phyloP scores from a whole-genome alignment of 2,888 invertebrate genomes.

The Pristionchus fissidentatus region DNA sequence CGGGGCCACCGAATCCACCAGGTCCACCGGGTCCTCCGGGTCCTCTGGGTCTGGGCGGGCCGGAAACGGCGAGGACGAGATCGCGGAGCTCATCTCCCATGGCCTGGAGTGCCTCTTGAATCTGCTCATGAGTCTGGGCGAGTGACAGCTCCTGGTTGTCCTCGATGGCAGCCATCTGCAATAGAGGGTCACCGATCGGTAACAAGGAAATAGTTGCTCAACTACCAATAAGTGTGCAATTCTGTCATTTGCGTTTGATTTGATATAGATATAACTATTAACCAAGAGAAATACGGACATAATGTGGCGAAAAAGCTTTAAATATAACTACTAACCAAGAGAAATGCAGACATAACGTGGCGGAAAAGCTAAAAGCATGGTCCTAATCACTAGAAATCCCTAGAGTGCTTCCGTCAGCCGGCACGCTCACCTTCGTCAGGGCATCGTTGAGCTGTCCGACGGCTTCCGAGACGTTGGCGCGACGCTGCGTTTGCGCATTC shows the following conservation, averaged over 20 bases:
- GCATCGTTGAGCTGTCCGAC: conserved; percentile 7
- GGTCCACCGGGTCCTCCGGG: not conserved
- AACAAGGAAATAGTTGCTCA: not conserved
- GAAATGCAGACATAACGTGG: too few relatives aligned
- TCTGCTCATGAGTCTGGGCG: conserved; percentile 1
- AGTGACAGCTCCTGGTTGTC: conserved; percentile 23
- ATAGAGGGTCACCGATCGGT: not conserved
- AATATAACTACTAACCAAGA: too few relatives aligned
- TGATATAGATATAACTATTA: too few relatives aligned
- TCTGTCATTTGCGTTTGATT: not conserved
- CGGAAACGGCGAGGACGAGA: not conserved
- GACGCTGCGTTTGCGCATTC: not conserved
- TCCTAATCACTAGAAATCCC: too few relatives aligned
- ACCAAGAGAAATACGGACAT: too few relatives aligned
- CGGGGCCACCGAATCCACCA: not conserved
- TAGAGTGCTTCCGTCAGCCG: too few relatives aligned
- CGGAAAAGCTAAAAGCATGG: too few relatives aligned
- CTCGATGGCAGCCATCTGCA: not conserved
- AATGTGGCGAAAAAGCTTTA: too few relatives aligned
- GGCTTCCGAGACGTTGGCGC: not conserved
- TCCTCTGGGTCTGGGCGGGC: not conserved
- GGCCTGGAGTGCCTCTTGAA: not conserved
- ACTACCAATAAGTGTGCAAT: not conserved
- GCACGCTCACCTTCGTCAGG: not conserved
- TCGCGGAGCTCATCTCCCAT: not conserved